Evolutionary conservation across 2,797 vertebrate genomes (phyloP), one percentile per base, ranked within the genome.

Genomic region (Schizopygopsis malacanthus): DNA sequence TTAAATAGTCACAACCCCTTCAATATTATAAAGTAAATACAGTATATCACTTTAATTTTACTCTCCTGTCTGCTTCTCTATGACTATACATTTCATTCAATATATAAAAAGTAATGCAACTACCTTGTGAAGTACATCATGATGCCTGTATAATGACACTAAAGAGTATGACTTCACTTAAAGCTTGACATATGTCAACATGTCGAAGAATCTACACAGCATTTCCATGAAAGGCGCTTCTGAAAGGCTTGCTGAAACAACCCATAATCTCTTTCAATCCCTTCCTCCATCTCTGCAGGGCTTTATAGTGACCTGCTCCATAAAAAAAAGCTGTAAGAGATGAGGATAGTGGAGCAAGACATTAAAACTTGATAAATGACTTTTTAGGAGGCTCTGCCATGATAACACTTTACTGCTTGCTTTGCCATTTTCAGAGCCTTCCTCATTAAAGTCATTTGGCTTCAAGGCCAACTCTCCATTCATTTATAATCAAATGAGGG

Each of bases 401-500:
- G 86, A 85, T 84, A 85, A 84, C 82, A 75, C 81, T 61, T 82
- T 86, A 85, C 79, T 84, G 83, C 83, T 63, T 69, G 78, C 78
- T 79, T 88, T 86, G 83, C 87, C 77, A 84, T 83, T 78, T 83
- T 84, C 85, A 78, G 72, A 65, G 73, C 45, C 73, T 67, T 78
- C 56, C 78, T 86, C 86, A 85, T 87, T 86, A 87, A 79, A 87
- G 79, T 56, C 22, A 50, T 78, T 76, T 70, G 82, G 75, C 80
- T 87, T 87, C 82, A 85, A 85, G 86, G 83, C 86, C 70, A 78
- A 87, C 67, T 81, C 81, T 65, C 72, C 45, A 75, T 84, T 83
- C 75, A 76, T 77, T 87, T 72, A 75, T 73, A 85, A 86, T 87
- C 86, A 89, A 86, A 87, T 67, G 43, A 82, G 70, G 84, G 81